Conservation (phyloP, 2,888 invertebrate genomes). For the Dryobota labecula region DNA sequence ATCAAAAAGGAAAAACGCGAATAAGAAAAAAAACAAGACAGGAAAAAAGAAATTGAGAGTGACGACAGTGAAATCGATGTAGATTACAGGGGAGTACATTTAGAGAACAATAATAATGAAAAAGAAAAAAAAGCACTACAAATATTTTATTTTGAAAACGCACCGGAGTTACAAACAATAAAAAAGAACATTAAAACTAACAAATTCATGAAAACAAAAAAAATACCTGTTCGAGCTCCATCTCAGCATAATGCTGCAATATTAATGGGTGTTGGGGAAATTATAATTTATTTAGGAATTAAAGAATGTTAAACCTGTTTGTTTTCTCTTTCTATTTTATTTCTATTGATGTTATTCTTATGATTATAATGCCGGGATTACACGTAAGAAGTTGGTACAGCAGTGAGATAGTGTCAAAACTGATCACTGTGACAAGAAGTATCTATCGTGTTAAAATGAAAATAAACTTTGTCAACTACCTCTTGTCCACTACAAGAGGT, state of each 20-base stretch:
- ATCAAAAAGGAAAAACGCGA: slow-evolving; percentile 33
- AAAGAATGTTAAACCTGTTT: neutral
- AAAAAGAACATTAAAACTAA: neutral
- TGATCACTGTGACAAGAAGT: too few relatives aligned
- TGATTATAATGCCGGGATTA: neutral
- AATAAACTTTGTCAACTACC: too few relatives aligned
- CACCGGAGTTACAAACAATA: neutral
- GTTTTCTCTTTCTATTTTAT: neutral
- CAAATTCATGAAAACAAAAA: neutral
- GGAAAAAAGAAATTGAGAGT: slow-evolving; percentile 37
- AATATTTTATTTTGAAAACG: neutral
- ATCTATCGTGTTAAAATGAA: too few relatives aligned
- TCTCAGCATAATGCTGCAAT: neutral
- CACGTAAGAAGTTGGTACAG: neutral
- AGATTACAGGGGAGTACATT: neutral
- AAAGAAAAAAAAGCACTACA: neutral
- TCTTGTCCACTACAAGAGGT: too few relatives aligned
- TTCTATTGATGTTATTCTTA: neutral
- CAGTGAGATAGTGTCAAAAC: neutral
- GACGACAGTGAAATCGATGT: neutral
- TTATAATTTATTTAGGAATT: slow-evolving; percentile 14
- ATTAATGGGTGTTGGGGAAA: neutral
- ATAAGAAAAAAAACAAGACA: slow-evolving; percentile 44
- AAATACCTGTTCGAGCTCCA: neutral
- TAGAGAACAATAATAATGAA: neutral